Conservation (phyloP, 2,797 vertebrate species). For the Tamandua tetradactyla region DNA sequence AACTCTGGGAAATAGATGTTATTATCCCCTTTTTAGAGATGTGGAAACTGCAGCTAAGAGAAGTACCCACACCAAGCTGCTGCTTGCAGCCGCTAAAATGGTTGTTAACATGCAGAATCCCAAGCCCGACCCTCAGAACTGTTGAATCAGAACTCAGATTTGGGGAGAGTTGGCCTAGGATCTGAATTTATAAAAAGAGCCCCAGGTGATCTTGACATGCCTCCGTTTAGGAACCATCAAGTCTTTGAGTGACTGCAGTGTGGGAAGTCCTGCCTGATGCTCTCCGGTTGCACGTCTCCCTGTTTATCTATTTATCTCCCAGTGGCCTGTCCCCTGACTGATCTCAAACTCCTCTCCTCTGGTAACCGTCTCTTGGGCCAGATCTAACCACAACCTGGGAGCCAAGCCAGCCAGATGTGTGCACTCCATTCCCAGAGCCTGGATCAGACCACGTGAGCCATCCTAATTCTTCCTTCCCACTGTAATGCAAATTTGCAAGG, state of each 20-base stretch:
- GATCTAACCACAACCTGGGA: neutral
- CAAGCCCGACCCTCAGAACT: neutral
- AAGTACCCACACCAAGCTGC: neutral
- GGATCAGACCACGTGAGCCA: neutral
- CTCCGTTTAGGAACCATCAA: neutral
- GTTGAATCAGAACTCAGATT: neutral
- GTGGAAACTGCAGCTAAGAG: conserved; percentile 33
- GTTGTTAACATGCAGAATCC: neutral
- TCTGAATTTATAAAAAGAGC: neutral
- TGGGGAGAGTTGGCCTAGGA: neutral
- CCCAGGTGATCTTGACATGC: neutral
- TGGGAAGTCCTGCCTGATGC: neutral
- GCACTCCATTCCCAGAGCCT: neutral
- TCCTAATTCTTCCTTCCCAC: neutral
- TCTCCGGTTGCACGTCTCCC: neutral
- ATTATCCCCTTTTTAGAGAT: conserved; percentile 57
- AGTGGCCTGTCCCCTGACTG: neutral
- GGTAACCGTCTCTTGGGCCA: neutral
- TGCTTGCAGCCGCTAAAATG: neutral
- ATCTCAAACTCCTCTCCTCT: neutral
- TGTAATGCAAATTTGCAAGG: neutral
- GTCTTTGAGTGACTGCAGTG: neutral
- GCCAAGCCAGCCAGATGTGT: neutral
- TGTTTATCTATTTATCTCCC: neutral
- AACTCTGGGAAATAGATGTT: conserved; percentile 31